Evolutionary conservation across 2,113 vertebrate species (phyloP).

Genomic region (Prionailurus viverrinus): DNA sequence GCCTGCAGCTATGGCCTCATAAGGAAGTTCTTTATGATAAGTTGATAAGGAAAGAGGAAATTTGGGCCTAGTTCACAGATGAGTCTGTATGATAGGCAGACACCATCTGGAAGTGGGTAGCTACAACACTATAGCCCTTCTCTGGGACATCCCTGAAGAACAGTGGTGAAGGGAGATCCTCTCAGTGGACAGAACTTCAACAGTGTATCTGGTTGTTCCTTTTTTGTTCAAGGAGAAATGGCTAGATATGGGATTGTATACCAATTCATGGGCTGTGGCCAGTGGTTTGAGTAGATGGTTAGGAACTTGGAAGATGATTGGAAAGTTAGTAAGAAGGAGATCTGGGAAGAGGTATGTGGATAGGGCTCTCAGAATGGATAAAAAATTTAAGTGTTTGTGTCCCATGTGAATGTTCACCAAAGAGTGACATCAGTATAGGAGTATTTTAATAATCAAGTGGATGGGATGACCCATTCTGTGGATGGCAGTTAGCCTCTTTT

Average conservation of each 20-base stretch:
- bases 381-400: conserved; percentile 3
- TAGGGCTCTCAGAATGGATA: background rate
- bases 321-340: background rate
- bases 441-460: background rate
- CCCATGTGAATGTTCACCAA: background rate
- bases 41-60: background rate
- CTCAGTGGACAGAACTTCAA: background rate
- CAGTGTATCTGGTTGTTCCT: background rate
- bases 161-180: background rate
- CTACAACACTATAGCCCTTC: background rate
- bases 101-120: background rate
- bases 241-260: background rate
- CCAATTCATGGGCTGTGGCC: background rate
- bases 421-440: background rate
- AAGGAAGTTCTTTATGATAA: background rate
- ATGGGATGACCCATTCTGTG: background rate
- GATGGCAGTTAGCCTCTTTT: background rate
- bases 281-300: background rate
- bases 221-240: background rate
- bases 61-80: background rate
- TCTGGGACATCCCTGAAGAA: background rate
- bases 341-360: background rate
- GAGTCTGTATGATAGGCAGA: background rate
- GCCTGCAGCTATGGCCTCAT: background rate
- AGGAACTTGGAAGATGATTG: background rate